These are phyloP conservation scores for Drosophila asahinai DNA, from an alignment of 1,140 invertebrate species.

Conservation along the genomic window DNA sequence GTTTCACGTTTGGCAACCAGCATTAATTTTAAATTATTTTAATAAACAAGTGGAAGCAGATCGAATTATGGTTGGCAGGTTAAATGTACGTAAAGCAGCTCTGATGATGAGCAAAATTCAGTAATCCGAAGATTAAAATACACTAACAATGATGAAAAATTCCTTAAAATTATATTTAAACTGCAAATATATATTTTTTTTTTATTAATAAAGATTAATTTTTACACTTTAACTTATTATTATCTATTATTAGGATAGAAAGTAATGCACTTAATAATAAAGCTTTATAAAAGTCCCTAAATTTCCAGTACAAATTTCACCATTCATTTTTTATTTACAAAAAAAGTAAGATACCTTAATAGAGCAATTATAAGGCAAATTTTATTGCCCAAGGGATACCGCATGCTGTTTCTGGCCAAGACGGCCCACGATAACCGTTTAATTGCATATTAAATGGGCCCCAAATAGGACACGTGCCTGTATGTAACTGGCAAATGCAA, in stretches of 20 bases:
- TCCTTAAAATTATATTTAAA: too few relatives aligned
- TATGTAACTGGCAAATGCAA: slow-evolving; percentile 12
- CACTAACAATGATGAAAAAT: not conserved
- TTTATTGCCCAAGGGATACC: not conserved
- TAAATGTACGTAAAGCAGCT: slow-evolving; percentile 4
- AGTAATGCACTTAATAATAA: not conserved
- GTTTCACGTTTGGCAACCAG: not conserved
- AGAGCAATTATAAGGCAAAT: not conserved
- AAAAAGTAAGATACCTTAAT: too few relatives aligned
- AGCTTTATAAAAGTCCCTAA: too few relatives aligned
- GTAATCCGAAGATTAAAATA: not conserved
- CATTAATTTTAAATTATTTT: slow-evolving; percentile 44
- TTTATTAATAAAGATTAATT: not conserved
- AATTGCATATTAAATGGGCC: slow-evolving; percentile 62
- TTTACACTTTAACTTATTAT: not conserved
- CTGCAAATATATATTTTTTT: too few relatives aligned
- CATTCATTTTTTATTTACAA: not conserved
- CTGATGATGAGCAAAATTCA: not conserved
- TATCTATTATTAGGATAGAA: not conserved
- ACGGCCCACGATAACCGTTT: slow-evolving; percentile 49
- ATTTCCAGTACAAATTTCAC: not conserved
- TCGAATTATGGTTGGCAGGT: slow-evolving; percentile 36
- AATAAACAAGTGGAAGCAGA: slow-evolving; percentile 38
- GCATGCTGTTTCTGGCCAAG: slow-evolving; percentile 18
- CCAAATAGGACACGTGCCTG: slow-evolving; percentile 23